Conservation (phyloP, 2,797 vertebrate genomes). For the Malurus leucopterus region DNA sequence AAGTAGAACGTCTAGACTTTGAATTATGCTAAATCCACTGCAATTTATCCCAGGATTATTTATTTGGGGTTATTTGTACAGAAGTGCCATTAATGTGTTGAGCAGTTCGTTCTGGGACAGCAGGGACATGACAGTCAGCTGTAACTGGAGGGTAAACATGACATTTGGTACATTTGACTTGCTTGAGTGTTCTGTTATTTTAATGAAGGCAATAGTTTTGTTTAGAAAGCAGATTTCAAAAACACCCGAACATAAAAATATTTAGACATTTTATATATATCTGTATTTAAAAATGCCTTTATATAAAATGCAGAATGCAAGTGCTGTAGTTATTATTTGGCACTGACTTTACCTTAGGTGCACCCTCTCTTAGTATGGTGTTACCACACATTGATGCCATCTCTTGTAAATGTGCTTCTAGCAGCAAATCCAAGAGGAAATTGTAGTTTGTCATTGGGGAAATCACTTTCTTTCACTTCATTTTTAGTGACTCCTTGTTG, state of each 20-base stretch:
- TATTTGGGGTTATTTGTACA: conserved; percentile 15
- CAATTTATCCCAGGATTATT: conserved; percentile 43
- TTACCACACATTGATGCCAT: neutral
- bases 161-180: neutral
- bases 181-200: neutral
- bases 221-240: neutral
- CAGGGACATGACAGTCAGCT: neutral
- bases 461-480: neutral
- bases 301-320: neutral
- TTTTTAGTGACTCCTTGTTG: neutral
- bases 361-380: too few species aligned
- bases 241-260: neutral
- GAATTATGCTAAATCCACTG: conserved; percentile 50
- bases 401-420: neutral
- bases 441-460: neutral
- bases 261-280: neutral
- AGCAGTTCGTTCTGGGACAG: neutral
- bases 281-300: neutral
- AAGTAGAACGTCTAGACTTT: conserved; percentile 52
- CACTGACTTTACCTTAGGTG: neutral
- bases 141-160: neutral
- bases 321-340: neutral
- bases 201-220: neutral
- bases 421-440: neutral
- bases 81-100: neutral